Conservation (phyloP, 2,113 vertebrate genomes). For the Paratilapia polleni region DNA sequence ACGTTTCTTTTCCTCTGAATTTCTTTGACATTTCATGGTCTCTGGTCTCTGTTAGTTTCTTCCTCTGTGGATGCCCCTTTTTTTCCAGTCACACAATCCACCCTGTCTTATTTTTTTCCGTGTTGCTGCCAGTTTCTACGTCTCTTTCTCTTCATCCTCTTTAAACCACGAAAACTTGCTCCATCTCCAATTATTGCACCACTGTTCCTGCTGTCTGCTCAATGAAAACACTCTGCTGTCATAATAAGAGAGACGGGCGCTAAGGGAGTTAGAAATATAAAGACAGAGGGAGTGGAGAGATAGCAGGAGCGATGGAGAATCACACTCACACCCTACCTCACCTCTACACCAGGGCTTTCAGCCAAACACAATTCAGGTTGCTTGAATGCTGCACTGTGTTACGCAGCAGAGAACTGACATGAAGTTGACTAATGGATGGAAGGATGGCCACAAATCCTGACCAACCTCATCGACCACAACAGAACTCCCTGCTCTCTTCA, state of each 20-base stretch:
- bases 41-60: neutral
- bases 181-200: slow-evolving; percentile 19
- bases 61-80: neutral
- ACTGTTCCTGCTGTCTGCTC: slow-evolving; percentile 26
- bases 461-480: slow-evolving; percentile 11
- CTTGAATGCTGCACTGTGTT: slow-evolving; percentile 20
- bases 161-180: neutral
- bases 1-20: neutral
- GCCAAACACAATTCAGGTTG: slow-evolving; percentile 18
- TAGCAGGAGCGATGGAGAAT: neutral
- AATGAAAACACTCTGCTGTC: slow-evolving; percentile 49
- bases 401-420: slow-evolving; percentile 12
- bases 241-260: slow-evolving; percentile 25
- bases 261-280: slow-evolving; percentile 14
- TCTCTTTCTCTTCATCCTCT: neutral
- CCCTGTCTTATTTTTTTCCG: neutral
- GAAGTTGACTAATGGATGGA: slow-evolving; percentile 2
- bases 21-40: neutral
- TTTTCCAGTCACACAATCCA: neutral
- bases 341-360: neutral
- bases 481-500: slow-evolving; percentile 12
- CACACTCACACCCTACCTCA: neutral
- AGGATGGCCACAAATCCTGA: slow-evolving; percentile 17
- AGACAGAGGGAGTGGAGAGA: slow-evolving; percentile 9
- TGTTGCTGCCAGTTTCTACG: neutral